Base-by-base conservation (phyloP, 2,113 vertebrate genomes). In the Galemys pyrenaicus region DNA sequence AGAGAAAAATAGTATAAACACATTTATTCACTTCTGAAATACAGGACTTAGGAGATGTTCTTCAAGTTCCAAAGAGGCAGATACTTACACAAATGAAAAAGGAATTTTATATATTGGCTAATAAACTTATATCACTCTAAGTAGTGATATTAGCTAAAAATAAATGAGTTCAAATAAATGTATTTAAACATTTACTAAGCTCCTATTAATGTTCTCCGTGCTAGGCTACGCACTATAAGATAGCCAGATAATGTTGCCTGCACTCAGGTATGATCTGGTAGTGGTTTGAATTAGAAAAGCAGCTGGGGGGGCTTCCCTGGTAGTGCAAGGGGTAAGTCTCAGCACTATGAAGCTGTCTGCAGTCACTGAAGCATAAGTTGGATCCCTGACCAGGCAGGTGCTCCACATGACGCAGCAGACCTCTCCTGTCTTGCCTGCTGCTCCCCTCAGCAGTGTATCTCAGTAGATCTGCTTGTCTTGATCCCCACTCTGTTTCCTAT, bases 111-210 rank as follows among this genome's bases (percentile, higher is more conserved):
- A 65, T 37, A 81, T 51, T 62, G 32, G 16, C 26, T 91, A 78
- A 78, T 65, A 67, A 81, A 79, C 67, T 35, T 41, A 15, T 90
- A 81, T 84, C 58, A 78, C 41, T 87, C 46, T 70, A 91, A 68
- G 35, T 28, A 75, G 65, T 80, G 41, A 26, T 51, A 90, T 22
- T 11, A 30, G 30, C 58, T 92, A n/a, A 75, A 83, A 56, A 74
- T 8, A 30, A 35, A 56, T n/a, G 73, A 30, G 46, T 71, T 82
- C 70, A 84, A 75, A 87, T 58, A 64, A 79, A 79, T 32, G 3
- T 22, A 70, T 44, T 35, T 56, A 62, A 87, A 87, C 32, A 62
- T 11, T 64, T 64, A 54, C 65, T 56, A 41, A 64, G 41, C 41
- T 60, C 62, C 49, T 54, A 20, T 3, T n/a, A 51, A 78, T 6